phyloP scores from a whole-genome alignment of 2,888 invertebrate genomes.

The Clusia tigrina region DNA sequence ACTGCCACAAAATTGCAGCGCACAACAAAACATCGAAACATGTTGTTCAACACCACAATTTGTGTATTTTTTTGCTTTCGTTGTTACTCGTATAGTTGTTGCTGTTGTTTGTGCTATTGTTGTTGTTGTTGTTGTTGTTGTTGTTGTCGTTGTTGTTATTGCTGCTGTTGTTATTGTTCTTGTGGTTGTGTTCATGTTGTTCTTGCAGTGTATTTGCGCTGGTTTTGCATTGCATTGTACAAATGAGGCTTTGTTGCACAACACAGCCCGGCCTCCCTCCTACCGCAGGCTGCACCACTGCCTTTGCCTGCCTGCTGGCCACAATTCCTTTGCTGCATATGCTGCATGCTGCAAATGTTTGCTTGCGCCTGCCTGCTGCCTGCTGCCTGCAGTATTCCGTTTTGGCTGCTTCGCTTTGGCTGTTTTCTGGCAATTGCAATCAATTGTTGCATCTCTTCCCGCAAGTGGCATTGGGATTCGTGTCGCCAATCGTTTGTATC shows the following conservation, averaged over 20 bases:
- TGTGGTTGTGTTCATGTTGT: slow-evolving; percentile 5
- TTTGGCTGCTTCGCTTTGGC: background rate
- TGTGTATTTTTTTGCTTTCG: slow-evolving; percentile 45
- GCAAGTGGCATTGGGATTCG: slow-evolving; percentile 33
- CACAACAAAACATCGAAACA: slow-evolving; percentile 38
- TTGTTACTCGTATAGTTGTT: slow-evolving; percentile 34
- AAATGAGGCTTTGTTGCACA: slow-evolving; percentile 35
- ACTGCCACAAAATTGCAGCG: slow-evolving; percentile 15
- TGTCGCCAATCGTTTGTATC: slow-evolving; percentile 42
- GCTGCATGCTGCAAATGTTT: too few species aligned
- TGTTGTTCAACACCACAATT: slow-evolving; percentile 59
- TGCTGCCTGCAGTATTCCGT: too few species aligned
- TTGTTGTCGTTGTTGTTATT: slow-evolving; percentile 30
- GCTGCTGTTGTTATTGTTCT: slow-evolving; percentile 33
- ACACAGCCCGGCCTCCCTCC: too few species aligned
- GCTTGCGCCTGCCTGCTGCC: too few species aligned
- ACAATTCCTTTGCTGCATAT: background rate
- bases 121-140: slow-evolving; percentile 40
- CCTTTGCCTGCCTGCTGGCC: background rate
- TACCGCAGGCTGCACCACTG: background rate
- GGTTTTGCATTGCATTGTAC: slow-evolving; percentile 47
- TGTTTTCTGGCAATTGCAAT: slow-evolving; percentile 41
- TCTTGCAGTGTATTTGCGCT: slow-evolving; percentile 29
- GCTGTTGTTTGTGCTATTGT: slow-evolving; percentile 26
- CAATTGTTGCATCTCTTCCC: slow-evolving; percentile 56